Evolutionary conservation across 2,888 invertebrate species (phyloP).

Genomic region (Melanostoma mellinum): DNA sequence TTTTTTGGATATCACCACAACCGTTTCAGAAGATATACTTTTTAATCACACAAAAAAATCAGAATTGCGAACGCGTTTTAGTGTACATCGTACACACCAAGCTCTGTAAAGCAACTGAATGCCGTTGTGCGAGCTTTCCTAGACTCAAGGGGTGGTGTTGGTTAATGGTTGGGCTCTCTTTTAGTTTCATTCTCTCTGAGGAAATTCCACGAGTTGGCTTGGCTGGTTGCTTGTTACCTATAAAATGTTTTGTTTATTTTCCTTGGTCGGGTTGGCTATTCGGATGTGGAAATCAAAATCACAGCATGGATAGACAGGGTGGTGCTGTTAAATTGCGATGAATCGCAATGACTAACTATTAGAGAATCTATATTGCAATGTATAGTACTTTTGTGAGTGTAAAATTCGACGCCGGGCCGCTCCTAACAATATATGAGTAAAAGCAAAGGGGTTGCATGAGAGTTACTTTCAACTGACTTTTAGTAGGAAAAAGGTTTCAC

Average conservation of each 20-base stretch:
- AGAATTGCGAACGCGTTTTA: constrained; percentile 38
- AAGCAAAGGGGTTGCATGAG: background rate
- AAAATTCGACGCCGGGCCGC: no score
- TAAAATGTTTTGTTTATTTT: constrained; percentile 66
- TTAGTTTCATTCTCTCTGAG: background rate
- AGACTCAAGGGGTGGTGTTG: constrained; percentile 33
- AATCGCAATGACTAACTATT: constrained; percentile 29
- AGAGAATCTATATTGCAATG: background rate
- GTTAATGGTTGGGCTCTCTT: constrained; percentile 19
- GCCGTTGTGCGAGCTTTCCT: constrained; percentile 53
- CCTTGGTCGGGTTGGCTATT: constrained; percentile 44
- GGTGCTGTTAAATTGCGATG: constrained; percentile 15
- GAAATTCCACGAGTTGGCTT: constrained; percentile 30
- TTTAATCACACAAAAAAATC: constrained; percentile 27
- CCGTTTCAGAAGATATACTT: constrained; percentile 2
- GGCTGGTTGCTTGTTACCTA: background rate
- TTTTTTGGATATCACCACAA: constrained; percentile 41
- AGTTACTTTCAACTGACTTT: background rate
- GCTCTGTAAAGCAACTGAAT: constrained; percentile 59
- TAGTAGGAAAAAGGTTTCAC: background rate
- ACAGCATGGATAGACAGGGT: constrained; percentile 24
- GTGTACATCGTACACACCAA: constrained; percentile 50
- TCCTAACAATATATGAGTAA: background rate
- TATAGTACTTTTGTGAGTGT: no score
- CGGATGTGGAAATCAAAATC: constrained; percentile 48